phyloP scores from a whole-genome alignment of 2,888 invertebrate genomes.

The Aphrophora alni region DNA sequence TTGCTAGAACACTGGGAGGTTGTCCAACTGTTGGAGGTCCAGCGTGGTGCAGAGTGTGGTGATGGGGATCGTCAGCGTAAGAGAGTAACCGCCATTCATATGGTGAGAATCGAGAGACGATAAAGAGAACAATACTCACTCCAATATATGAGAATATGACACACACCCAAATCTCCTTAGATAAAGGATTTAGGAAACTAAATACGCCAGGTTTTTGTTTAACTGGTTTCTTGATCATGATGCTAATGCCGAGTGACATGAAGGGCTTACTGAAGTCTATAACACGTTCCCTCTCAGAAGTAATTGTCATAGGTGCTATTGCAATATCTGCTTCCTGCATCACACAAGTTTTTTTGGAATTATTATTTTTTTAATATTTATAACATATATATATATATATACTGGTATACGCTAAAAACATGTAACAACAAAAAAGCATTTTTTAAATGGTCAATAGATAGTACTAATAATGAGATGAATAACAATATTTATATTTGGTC shows the following conservation, averaged over 20 bases:
- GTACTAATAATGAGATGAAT: too few species aligned
- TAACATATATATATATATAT: too few species aligned
- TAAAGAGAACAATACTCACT: constrained; percentile 90
- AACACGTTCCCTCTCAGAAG: constrained; percentile 90
- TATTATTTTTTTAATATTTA: too few species aligned
- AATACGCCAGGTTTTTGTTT: constrained; percentile 94
- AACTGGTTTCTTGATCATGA: constrained; percentile 91
- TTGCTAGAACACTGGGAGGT: constrained; percentile 69
- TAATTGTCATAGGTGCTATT: constrained; percentile 94
- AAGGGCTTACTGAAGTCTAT: constrained; percentile 99
- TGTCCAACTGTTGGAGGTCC: constrained; percentile 57
- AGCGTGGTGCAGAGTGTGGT: constrained; percentile 52
- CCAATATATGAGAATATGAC: constrained; percentile 59
- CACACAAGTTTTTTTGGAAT: too few species aligned
- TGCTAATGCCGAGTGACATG: constrained; percentile 94
- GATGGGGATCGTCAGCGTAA: constrained; percentile 62
- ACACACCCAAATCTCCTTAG: constrained; percentile 96
- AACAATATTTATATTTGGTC: too few species aligned
- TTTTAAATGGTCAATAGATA: too few species aligned
- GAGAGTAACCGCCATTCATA: constrained; percentile 93
- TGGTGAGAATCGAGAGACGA: constrained; percentile 91
- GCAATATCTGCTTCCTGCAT: constrained; percentile 94
- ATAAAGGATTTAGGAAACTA: constrained; percentile 96
- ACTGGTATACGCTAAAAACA: too few species aligned
- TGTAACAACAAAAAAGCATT: background rate